A percentile compares a stretch with the other conserved stretches of the same genome.
phyloP scores from a whole-genome alignment of 2,113 vertebrate genomes.

The Coracopsis vasa region DNA sequence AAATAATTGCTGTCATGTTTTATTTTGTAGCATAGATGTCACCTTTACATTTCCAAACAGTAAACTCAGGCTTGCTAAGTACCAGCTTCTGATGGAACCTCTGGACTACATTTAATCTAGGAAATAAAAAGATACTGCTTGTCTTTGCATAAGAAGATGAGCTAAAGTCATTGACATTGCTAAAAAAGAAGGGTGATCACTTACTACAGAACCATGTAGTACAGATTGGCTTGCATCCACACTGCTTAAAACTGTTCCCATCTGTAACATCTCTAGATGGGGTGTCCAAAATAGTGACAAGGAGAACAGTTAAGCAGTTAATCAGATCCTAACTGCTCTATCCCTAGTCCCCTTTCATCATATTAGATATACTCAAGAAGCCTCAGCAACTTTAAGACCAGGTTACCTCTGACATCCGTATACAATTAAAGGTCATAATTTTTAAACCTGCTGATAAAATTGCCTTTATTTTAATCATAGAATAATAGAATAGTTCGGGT shows the following conservation, averaged over 20 bases:
- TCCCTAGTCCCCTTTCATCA: background rate
- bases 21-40: background rate
- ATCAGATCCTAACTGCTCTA: background rate
- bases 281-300: accelerated
- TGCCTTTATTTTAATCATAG: background rate
- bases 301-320: background rate
- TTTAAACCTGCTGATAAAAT: background rate
- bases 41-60: background rate
- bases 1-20: background rate
- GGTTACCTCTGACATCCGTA: background rate
- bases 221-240: background rate
- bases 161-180: background rate
- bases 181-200: background rate
- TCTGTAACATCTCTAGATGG: background rate
- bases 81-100: background rate
- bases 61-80: background rate
- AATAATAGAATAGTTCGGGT: background rate
- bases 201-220: background rate
- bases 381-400: background rate
- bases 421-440: background rate
- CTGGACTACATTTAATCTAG: background rate
- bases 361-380: background rate
- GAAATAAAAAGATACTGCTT: background rate
- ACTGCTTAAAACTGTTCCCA: background rate
- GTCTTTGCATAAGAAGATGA: background rate